A percentile compares a stretch with the other conserved stretches of the same genome.
Evolutionary conservation across 2,888 invertebrate genomes (phyloP).

Genomic region (Ectropis crepuscularia): DNA sequence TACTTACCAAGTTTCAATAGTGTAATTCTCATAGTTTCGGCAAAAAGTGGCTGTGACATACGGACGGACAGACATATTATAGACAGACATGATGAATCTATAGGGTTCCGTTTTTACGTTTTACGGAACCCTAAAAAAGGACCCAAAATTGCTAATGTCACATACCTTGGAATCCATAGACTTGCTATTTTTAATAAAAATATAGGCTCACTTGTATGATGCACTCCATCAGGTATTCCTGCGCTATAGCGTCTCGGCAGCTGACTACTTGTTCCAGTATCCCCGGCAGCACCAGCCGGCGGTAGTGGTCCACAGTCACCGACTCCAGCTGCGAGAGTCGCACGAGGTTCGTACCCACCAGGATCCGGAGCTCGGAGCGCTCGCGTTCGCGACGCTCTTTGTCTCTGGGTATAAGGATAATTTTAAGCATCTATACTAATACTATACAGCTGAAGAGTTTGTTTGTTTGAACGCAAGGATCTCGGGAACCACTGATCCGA

Average conservation of each 20-base stretch:
- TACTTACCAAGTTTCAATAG: no score
- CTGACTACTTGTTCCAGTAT: constrained; percentile 99
- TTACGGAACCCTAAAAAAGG: no score
- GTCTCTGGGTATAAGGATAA: constrained; percentile 84
- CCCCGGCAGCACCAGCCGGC: constrained; percentile 95
- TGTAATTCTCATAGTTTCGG: no score
- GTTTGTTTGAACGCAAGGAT: no score
- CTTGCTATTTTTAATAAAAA: neutral
- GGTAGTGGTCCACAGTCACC: constrained; percentile 96
- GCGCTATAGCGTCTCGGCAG: constrained; percentile 98
- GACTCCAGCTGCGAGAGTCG: constrained; percentile 97
- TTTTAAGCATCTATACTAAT: neutral
- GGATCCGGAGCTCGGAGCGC: constrained; percentile 96
- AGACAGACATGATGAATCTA: no score
- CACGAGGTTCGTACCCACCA: constrained; percentile 99
- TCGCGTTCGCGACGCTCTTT: constrained; percentile 95
- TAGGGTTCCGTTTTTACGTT: no score
- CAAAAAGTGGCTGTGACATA: no score
- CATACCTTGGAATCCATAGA: no score
- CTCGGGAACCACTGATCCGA: no score
- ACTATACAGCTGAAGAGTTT: no score
- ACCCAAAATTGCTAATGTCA: no score
- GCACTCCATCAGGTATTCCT: constrained; percentile 97
- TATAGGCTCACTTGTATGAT: constrained; percentile 20
- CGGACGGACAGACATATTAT: no score